Percentiles rank a stretch among this genome's conserved stretches.
phyloP scores from a whole-genome alignment of 2,113 vertebrate species.

The Erythrolamprus reginae region DNA sequence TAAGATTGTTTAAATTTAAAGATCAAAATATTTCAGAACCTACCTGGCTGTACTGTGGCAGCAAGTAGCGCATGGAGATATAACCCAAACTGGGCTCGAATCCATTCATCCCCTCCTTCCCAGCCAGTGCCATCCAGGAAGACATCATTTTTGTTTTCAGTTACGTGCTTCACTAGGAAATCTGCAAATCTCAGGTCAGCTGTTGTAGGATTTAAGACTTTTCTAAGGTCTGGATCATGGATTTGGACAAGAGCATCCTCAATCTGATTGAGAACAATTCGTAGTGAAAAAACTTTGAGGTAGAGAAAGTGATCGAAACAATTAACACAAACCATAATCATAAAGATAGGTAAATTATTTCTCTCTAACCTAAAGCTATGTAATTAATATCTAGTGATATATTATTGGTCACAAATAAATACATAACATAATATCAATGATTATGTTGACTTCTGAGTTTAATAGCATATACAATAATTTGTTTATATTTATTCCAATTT shows the following conservation, averaged over 20 bases:
- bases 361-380: not conserved
- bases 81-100: conserved; percentile 90
- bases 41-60: conserved; percentile 84
- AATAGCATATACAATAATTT: not conserved
- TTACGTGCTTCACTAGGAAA: conserved; percentile 90
- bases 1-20: not conserved
- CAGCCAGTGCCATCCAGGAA: conserved; percentile 97
- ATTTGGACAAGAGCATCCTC: conserved; percentile 87
- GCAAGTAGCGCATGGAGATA: conserved; percentile 90
- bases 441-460: not conserved
- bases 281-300: conserved; percentile 13
- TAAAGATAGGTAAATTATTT: not conserved
- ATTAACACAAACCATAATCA: not conserved
- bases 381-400: not conserved
- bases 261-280: conserved; percentile 70
- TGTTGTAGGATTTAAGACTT: conserved; percentile 83
- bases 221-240: conserved; percentile 89
- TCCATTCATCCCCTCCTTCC: conserved; percentile 99
- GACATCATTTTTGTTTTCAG: conserved; percentile 91
- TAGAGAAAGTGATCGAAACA: not conserved
- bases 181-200: conserved; percentile 94
- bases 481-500: not conserved
- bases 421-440: not conserved
- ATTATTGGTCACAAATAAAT: not conserved
- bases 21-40: not conserved